Base-by-base conservation (phyloP, 2,888 invertebrate genomes). In the Megamerina dolium region DNA sequence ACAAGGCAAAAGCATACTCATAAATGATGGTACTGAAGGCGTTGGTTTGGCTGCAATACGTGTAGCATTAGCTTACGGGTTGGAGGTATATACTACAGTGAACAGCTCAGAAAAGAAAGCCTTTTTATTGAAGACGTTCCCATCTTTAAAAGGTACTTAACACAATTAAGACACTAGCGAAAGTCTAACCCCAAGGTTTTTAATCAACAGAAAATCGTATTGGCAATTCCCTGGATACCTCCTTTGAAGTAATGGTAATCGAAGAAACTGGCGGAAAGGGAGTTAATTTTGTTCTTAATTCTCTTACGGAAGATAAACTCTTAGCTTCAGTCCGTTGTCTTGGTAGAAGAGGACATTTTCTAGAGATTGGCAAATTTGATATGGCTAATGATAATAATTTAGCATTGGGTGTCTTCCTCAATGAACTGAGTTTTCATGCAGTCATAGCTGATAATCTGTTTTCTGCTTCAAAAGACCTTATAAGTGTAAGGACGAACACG, bases 281-380 rank as follows among this genome's bases (percentile, higher is more conserved):
- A 27, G 95, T 97, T 0, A 89, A 97, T 61, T 73, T 94, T 40
- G 87, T 96, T 12, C 73, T 92, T 6, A 97, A 97, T 68, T 94
- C 93, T 0, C 72, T 97, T 31, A 82, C 94, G 1, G 94, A 91
- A 60, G 94, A 96, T 34, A 95, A 95, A 68, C 75, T 95, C 1
- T 77, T 80, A 59, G 86, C 82, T 0, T 82, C 82, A 0, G 66
- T 81, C 0, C 72, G 81, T 3, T 83, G 83, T 52, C 64, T 83
- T 9, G 78, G 75, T 1, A 54, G 54, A 3, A 73, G 75, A 1
- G 83, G 90, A 9, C 74, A 82, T 44, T 91, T 91, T 68, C 66
- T 90, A 37, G 90, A 91, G 73, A 90, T 92, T 48, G 90, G 91
- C 34, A 91, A 90, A 70, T 85, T 82, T 59, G 90, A 92, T 69